Evolutionary conservation across 2,888 invertebrate species (phyloP), one percentile per base, ranked within the genome.

Genomic region (Dynastes hyllus): DNA sequence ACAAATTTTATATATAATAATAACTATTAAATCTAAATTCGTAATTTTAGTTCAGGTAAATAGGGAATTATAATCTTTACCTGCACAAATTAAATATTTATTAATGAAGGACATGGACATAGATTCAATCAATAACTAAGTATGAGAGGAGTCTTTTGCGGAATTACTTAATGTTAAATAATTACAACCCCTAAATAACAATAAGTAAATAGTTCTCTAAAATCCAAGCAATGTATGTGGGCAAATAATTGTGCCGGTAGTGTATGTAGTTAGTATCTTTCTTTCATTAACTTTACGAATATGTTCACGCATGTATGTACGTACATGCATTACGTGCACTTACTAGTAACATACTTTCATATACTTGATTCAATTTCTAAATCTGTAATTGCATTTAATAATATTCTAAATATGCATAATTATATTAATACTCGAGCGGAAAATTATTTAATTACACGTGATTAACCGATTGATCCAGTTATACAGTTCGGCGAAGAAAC

Each of bases 351-450:
- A 50, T 29, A 50, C 45, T 50, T 67, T 45, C 50, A 32, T 50
- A 67, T 50, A 67, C 3, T 50, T 67, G n/a, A 50, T 67, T 67
- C 45, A 67, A 67, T 67, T 63, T 32, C 63, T 63, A 63, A 63
- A 63, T 63, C 13, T 63, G 63, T 63, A 32, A 50, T 27, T 67
- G 45, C 50, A 67, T 67, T 67, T 32, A 63, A 13, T 29, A 32
- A 27, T 29, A 27, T 32, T 63, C 11, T 4, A 63, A 32, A 63
- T 63, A 63, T 63, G 37, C 13, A 29, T 63, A 32, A 63, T 63
- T 63, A 63, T 32, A 63, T 11, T 63, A 29, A 63, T 29, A 32
- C 63, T 27, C 27, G 32, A 63, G 63, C 32, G 32, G 63, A 63
- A 63, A 63, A 63, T 63, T 11, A 32, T 63, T 63, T 13, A 63